phyloP scores from a whole-genome alignment of 2,113 vertebrate genomes.

The Gobius niger region DNA sequence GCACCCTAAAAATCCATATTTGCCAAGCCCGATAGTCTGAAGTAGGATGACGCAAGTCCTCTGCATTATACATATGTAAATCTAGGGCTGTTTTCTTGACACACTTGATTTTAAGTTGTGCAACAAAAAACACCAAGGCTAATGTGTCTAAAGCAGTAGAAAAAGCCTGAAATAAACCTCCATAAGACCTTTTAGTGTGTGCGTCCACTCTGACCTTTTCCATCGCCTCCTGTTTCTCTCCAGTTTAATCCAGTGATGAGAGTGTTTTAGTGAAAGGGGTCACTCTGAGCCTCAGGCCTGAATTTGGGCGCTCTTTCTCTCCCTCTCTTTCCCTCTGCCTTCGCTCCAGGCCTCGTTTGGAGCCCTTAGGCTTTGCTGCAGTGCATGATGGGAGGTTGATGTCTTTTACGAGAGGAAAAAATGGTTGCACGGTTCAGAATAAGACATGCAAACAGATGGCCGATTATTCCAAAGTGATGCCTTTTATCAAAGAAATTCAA shows the following conservation, averaged over 20 bases:
- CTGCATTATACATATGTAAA: too few species aligned
- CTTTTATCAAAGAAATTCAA: too few species aligned
- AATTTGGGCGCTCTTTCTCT: slow-evolving; percentile 73
- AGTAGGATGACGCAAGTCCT: too few species aligned
- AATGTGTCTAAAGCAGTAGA: too few species aligned
- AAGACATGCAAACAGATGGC: background rate
- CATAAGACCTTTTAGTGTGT: too few species aligned
- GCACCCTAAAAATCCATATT: too few species aligned
- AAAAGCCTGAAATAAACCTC: too few species aligned
- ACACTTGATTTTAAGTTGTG: too few species aligned
- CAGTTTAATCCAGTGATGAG: slow-evolving; percentile 71
- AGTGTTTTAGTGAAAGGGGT: slow-evolving; percentile 82
- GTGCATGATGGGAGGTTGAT: slow-evolving; percentile 17
- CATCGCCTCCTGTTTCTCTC: slow-evolving; percentile 11
- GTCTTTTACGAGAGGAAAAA: background rate
- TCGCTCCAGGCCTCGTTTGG: slow-evolving; percentile 23
- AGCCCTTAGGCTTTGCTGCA: slow-evolving; percentile 26
- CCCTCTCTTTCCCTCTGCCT: slow-evolving; percentile 36
- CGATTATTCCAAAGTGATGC: background rate
- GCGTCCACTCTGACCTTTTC: background rate
- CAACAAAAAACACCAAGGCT: too few species aligned
- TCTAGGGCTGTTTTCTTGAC: too few species aligned
- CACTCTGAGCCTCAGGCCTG: slow-evolving; percentile 82
- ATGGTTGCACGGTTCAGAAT: background rate
- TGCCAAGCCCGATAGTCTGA: too few species aligned